Percentiles rank a stretch among this genome's conserved stretches.
Evolutionary conservation across 2,113 vertebrate species (phyloP).

Genomic region (Menura novaehollandiae): DNA sequence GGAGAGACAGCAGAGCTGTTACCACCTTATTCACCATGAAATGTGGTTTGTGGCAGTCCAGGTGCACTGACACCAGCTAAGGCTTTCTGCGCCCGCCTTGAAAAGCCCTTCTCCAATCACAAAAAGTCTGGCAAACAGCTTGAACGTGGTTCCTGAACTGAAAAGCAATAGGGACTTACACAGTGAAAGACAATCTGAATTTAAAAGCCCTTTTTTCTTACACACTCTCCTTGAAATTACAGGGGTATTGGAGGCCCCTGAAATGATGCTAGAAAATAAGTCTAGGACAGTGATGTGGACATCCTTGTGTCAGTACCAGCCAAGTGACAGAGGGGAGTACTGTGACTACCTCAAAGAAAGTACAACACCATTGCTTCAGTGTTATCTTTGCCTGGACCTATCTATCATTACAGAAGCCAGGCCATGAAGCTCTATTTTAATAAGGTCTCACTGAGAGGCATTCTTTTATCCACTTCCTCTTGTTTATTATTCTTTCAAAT

Average conservation of each 20-base stretch:
- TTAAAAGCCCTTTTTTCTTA: not conserved
- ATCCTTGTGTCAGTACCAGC: not conserved
- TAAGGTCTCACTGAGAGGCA: not conserved
- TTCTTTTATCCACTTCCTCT: conserved; percentile 53
- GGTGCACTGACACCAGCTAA: not conserved
- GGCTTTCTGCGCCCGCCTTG: not conserved
- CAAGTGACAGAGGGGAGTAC: not conserved
- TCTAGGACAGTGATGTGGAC: not conserved
- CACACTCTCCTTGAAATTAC: not conserved
- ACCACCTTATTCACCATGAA: not conserved
- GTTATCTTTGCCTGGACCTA: not conserved
- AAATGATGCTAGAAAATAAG: not conserved
- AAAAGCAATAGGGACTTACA: not conserved
- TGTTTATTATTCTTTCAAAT: conserved; percentile 64
- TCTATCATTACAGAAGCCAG: not conserved
- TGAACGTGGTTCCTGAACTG: rapidly evolving
- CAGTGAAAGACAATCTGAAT: not conserved
- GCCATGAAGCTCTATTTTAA: not conserved
- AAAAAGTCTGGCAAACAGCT: not conserved
- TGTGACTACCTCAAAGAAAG: not conserved
- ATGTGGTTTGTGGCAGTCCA: not conserved
- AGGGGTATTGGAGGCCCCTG: not conserved
- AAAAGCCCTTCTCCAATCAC: not conserved
- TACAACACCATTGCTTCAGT: not conserved
- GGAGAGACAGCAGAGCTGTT: not conserved